Evolutionary conservation across 2,113 vertebrate genomes (phyloP), one percentile per base, ranked within the genome.

Genomic region (Elanoides forficatus): DNA sequence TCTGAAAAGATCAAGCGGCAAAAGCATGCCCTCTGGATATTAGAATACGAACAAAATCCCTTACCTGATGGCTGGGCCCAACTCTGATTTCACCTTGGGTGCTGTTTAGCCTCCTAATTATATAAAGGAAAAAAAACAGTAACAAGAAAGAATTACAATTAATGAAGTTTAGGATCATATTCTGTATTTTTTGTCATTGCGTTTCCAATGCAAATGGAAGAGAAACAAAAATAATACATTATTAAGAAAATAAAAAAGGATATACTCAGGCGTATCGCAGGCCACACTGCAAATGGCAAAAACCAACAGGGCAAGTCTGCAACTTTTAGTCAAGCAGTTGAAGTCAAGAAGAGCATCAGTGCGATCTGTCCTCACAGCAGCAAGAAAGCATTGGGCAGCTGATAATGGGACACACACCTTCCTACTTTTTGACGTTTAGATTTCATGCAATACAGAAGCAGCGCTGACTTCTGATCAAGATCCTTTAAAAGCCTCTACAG

Each of bases 11-110:
- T 3, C 29, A 18, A 43, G 71, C 34, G 73, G 70, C 27, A 72
- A 47, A 66, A 87, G 13, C 73, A 19, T 0, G 12, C 7, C 48
- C 52, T 34, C 65, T 34, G 40, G 58, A 2, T 22, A 27, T 1
- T 8, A 34, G n/a, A 87, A 36, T 6, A 72, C 7, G 8, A 88
- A 47, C 32, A 70, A 90, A 86, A 70, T 4, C 16, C 55, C 81
- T 99, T 98, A 99, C 99, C 98, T 99, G 99, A 95, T 99, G 99
- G 97, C 99, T 99, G 79, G 99, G 99, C 86, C 99, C 99, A 85
- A 99, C 99, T 96, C 99, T 98, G 98, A 99, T 99, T 96, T 99
- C 99, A 78, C 99, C 99, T 86, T 99, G 99, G 90, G 99, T 99
- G 97, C 99, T 99, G 98, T 99, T 99, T 87, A 99, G 98, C 98